phyloP scores from a whole-genome alignment of 2,113 vertebrate species.

The Silurus glanis region DNA sequence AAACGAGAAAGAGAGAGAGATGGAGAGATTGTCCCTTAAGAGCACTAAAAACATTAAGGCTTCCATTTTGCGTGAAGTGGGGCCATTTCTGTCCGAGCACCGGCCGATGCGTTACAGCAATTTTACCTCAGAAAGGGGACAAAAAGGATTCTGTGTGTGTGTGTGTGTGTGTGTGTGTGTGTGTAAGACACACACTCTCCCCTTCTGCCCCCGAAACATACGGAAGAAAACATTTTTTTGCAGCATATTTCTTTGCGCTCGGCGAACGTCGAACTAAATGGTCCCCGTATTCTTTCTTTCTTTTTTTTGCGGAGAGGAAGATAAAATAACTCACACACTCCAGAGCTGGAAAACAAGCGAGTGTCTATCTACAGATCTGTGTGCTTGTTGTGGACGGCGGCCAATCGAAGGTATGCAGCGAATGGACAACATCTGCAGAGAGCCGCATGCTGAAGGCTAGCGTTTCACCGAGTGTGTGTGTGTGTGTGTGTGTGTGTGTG shows the following conservation, averaged over 20 bases:
- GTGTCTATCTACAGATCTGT: conserved; percentile 72
- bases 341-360: conserved; percentile 69
- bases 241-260: conserved; percentile 47
- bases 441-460: conserved; percentile 65
- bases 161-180: too few species aligned
- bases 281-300: conserved; percentile 25
- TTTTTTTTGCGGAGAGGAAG: conserved; percentile 55
- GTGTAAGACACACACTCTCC: neutral
- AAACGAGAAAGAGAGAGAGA: neutral
- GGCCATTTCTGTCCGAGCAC: conserved; percentile 38
- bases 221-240: conserved; percentile 49
- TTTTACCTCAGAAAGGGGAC: conserved; percentile 20
- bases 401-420: conserved; percentile 75
- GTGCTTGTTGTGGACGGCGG: conserved; percentile 72
- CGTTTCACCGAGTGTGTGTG: conserved; percentile 50
- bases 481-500: conserved; percentile 30
- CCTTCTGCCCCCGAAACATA: conserved; percentile 31
- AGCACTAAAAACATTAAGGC: conserved; percentile 41
- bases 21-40: conserved; percentile 32
- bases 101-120: conserved; percentile 27
- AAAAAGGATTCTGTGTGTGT: conserved; percentile 13
- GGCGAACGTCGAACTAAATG: conserved; percentile 59
- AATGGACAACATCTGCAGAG: conserved; percentile 79
- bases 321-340: conserved; percentile 72
- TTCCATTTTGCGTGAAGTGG: conserved; percentile 45